phyloP scores from a whole-genome alignment of 2,888 invertebrate species.

The Phragmatobia fuliginosa region DNA sequence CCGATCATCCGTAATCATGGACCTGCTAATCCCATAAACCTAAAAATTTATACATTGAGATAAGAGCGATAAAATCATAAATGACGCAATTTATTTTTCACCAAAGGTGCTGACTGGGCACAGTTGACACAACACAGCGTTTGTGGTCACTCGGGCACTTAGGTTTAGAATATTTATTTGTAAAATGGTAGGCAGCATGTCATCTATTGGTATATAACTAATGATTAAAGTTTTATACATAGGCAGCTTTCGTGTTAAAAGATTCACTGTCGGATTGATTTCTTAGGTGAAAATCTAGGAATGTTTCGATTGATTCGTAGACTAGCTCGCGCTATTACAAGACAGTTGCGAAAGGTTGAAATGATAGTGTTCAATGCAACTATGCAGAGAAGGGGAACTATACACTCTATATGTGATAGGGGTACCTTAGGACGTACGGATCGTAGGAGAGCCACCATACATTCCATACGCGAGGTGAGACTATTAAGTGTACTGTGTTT shows the following conservation, averaged over 20 bases:
- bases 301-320: slow-evolving; percentile 70
- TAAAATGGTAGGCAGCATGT: slow-evolving; percentile 51
- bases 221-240: slow-evolving; percentile 27
- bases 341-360: slow-evolving; percentile 69
- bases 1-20: slow-evolving; percentile 60
- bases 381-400: slow-evolving; percentile 65
- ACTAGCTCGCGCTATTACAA: slow-evolving; percentile 62
- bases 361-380: slow-evolving; percentile 67
- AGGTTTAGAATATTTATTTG: not conserved
- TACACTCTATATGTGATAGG: slow-evolving; percentile 69
- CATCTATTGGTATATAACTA: slow-evolving; percentile 65
- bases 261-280: not conserved
- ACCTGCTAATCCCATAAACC: slow-evolving; percentile 59
- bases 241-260: not conserved
- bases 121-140: slow-evolving; percentile 46
- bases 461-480: slow-evolving; percentile 78
- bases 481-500: no score
- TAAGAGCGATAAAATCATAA: slow-evolving; percentile 56
- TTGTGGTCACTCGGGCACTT: slow-evolving; percentile 26
- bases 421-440: slow-evolving; percentile 48
- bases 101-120: slow-evolving; percentile 35
- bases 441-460: slow-evolving; percentile 70
- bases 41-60: slow-evolving; percentile 56
- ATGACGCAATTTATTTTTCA: slow-evolving; percentile 52
- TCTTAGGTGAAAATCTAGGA: not conserved